Evolutionary conservation across 1,140 invertebrate species (phyloP), one percentile per base, ranked within the genome.

Genomic region (Ceratosolen fusciceps): DNA sequence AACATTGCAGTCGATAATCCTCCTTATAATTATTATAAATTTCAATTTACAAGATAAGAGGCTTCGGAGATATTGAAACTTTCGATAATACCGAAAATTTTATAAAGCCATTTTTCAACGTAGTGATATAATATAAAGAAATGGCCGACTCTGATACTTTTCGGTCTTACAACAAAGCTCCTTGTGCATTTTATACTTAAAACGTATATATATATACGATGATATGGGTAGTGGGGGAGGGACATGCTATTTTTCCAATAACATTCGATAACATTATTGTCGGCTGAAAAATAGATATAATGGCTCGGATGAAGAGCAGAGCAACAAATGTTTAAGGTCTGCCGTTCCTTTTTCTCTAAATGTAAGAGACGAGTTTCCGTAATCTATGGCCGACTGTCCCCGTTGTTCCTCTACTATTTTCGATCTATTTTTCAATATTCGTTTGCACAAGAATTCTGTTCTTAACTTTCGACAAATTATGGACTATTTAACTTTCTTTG

Each of bases 291-390:
- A 52, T 49, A 31, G 39, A 39, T 47, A 56, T 77, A 77, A 77
- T 43, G 52, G 62, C 34, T 58, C 16, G 10, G n/a, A 34, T 16
- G 31, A 58, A 49, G n/a, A n/a, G n/a, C 21, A 47, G 56, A 52
- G 29, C 37, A 70, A 75, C 24, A 58, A 76, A 74, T 74, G 31
- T 43, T 60, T n/a, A n/a, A n/a, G n/a, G n/a, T n/a, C n/a, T n/a
- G n/a, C n/a, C n/a, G n/a, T n/a, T 76, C 43, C 37, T 62, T 67
- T 19, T 16, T 16, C 39, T 65, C 37, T 34, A 65, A 75, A 52
- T 29, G 74, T 2, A 49, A 65, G 58, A 39, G 19, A 77, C 68
- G 74, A 39, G n/a, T 75, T 60, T 54, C 43, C 4, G 29, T 52
- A 60, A 12, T 29, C 43, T 76, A 47, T 67, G 52, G 52, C 52